These are phyloP conservation scores for Chaetogeoica ovagalla DNA, from an alignment of 2,888 invertebrate species.

Conservation along the genomic window DNA sequence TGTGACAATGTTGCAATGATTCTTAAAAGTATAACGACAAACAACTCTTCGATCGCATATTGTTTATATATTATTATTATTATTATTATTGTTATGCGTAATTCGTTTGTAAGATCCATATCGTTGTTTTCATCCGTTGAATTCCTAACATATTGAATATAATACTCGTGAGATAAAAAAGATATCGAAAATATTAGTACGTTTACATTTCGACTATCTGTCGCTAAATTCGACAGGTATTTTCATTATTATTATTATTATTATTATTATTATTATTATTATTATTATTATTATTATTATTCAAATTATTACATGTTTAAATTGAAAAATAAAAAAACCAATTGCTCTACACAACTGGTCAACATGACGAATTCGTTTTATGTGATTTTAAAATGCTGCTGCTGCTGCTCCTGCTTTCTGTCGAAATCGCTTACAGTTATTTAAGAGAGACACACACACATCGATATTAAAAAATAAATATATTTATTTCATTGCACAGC, in stretches of 20 bases:
- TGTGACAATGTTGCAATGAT: too few relatives aligned
- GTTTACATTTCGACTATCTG: background rate
- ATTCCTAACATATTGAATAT: too few relatives aligned
- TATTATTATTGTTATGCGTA: too few relatives aligned
- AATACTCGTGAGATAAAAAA: constrained; percentile 1
- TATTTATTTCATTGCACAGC: constrained; percentile 24
- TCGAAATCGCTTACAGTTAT: constrained; percentile 20
- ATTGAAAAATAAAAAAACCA: background rate
- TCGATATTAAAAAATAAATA: background rate
- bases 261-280: background rate
- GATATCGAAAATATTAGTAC: background rate
- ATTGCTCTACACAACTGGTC: constrained; percentile 12
- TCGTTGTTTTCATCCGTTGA: too few relatives aligned
- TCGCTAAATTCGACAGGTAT: background rate
- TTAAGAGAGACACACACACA: constrained; percentile 11
- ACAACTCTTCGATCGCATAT: too few relatives aligned
- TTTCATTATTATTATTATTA: background rate
- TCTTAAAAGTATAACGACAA: too few relatives aligned
- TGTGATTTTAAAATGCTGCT: background rate
- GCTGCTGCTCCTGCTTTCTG: constrained; percentile 19
- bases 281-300: background rate
- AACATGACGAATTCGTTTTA: background rate
- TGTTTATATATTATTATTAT: too few relatives aligned
- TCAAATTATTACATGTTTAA: too few relatives aligned
- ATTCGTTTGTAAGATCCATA: too few relatives aligned